A percentile compares a stretch with the other conserved stretches of the same genome.
These are phyloP conservation scores for Antrozous pallidus DNA, from an alignment of 2,797 vertebrate species.

Conservation along the genomic window DNA sequence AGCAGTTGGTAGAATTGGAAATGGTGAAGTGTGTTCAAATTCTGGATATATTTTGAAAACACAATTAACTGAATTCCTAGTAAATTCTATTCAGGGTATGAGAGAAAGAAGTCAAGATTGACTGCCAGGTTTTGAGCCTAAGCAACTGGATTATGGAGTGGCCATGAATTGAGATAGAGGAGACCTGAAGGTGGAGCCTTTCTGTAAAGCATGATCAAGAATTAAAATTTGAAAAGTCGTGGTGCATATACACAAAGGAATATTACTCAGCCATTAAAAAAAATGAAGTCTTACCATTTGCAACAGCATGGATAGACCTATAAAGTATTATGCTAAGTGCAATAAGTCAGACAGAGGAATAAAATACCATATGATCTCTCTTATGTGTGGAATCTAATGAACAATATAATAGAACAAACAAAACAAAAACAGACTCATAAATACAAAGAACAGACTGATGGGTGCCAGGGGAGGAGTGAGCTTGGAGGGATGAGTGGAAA, in stretches of 20 bases:
- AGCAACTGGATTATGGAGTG: not conserved
- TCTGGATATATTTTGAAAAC: not conserved
- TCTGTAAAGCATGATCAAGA: not conserved
- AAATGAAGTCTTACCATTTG: not conserved
- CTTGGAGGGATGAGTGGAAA: not conserved
- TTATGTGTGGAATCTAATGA: not conserved
- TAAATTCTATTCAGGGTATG: not conserved
- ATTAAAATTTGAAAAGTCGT: not conserved
- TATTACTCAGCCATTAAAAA: not conserved
- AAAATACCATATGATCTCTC: not conserved
- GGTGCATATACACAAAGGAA: too few relatives aligned
- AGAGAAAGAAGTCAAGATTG: not conserved
- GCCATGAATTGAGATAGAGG: not conserved
- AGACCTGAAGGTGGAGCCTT: not conserved
- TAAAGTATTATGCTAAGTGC: not conserved
- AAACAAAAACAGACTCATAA: not conserved
- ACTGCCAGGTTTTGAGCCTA: not conserved
- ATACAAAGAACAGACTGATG: not conserved
- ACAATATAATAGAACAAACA: not conserved
- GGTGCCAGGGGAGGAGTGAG: not conserved
- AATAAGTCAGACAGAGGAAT: not conserved
- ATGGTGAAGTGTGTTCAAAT: not conserved
- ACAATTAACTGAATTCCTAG: not conserved
- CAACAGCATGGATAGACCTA: not conserved
- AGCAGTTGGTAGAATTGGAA: not conserved